Percentiles rank a stretch among this genome's conserved stretches.
Conservation (phyloP, 2,888 invertebrate genomes). For the Eupithecia subfuscata region DNA sequence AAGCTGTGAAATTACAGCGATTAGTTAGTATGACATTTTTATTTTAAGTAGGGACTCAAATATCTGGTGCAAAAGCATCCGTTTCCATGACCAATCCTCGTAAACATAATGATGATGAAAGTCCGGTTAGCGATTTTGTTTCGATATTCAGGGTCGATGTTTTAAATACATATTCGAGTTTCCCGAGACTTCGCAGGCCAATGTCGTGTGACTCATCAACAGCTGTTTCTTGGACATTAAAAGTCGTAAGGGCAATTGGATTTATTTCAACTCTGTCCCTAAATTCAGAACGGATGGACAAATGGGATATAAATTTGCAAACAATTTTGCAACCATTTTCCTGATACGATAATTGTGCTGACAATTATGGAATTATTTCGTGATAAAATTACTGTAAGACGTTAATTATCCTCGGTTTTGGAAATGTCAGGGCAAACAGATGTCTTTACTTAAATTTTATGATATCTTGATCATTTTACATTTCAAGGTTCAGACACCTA, state of each 20-base stretch:
- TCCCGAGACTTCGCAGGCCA: conserved; percentile 67
- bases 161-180: conserved; percentile 68
- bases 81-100: background rate
- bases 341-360: conserved; percentile 20
- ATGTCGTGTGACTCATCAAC: conserved; percentile 78
- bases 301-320: conserved; percentile 24
- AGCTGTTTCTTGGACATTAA: conserved; percentile 77
- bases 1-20: background rate
- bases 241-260: conserved; percentile 73
- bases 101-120: conserved; percentile 17
- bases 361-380: conserved; percentile 15
- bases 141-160: conserved; percentile 68
- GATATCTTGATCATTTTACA: conserved; percentile 14
- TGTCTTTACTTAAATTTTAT: conserved; percentile 16
- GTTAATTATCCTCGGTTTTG: conserved; percentile 25
- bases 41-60: background rate
- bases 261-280: conserved; percentile 70
- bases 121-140: conserved; percentile 56
- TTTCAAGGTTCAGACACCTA: background rate
- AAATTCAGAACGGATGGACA: conserved; percentile 45
- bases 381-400: conserved; percentile 22
- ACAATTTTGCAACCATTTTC: conserved; percentile 11
- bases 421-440: conserved; percentile 32
- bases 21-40: background rate
- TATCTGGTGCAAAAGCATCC: background rate